Evolutionary conservation across 2,113 vertebrate species (phyloP).

Genomic region (Hymenochirus boettgeri): DNA sequence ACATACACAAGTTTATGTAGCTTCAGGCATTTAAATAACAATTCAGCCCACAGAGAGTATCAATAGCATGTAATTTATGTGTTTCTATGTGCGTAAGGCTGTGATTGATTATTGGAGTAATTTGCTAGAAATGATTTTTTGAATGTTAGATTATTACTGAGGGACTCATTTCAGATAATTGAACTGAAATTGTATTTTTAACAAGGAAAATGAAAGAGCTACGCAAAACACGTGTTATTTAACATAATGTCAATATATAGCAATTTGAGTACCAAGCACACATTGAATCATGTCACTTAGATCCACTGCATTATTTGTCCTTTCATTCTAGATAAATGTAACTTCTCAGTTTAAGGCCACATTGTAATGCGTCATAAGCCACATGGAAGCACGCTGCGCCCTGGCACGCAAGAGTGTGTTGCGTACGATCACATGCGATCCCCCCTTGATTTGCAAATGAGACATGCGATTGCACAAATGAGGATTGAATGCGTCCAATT

Average conservation of each 20-base stretch:
- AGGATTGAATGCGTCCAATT: no score
- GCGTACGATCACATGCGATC: no score
- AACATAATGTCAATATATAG: slow-evolving; percentile 31
- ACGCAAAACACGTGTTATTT: slow-evolving; percentile 46
- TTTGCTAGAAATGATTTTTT: slow-evolving; percentile 82
- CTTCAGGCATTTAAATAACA: slow-evolving; percentile 72
- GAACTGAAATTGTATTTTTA: slow-evolving; percentile 75
- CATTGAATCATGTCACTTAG: slow-evolving; percentile 1
- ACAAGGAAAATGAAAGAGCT: slow-evolving; percentile 64
- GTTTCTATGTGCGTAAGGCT: slow-evolving; percentile 70
- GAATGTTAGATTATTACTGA: slow-evolving; percentile 83
- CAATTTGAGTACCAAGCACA: slow-evolving; percentile 7
- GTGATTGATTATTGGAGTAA: slow-evolving; percentile 83
- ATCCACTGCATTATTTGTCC: no score
- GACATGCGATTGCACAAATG: no score
- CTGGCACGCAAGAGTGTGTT: no score
- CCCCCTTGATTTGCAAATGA: no score
- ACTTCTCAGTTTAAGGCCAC: no score
- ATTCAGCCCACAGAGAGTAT: slow-evolving; percentile 64
- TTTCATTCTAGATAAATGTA: no score
- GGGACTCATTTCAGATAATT: slow-evolving; percentile 82
- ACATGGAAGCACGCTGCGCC: no score
- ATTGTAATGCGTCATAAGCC: no score
- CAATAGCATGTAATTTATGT: slow-evolving; percentile 82
- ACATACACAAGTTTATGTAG: slow-evolving; percentile 18